Base-by-base conservation (phyloP, 2,888 invertebrate species). In the Aphidoletes aphidimyza region DNA sequence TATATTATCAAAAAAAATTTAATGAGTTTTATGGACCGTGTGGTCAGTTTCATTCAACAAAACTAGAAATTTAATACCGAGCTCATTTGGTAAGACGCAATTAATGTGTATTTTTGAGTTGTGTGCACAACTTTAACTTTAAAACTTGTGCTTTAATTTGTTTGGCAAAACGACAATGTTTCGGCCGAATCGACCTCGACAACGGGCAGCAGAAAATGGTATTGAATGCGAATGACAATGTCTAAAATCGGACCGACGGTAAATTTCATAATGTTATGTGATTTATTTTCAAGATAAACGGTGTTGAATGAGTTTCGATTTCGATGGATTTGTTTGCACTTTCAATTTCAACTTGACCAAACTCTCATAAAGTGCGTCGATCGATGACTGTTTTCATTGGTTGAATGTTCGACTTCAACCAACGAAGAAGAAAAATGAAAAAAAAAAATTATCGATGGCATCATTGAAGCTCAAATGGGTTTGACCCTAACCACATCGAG, bases 11-110 rank as follows among this genome's bases (percentile, higher is more conserved):
- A 54, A 39, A 8, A 37, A 81, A 81, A 37, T 39, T 81, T 37
- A 81, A 81, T 81, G 37, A 81, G 37, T 81, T 37, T 81, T 37
- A 37, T 81, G 81, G 17, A 37, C n/a, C 5, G n/a, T 81, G 22
- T 37, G 81, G 81, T n/a, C 81, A 81, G 36, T 81, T 81, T 37
- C 37, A 37, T 81, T 81, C 36, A 0, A 78, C 1, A 78, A 17
- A 54, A 54, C 54, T 54, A 26, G 54, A 54, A 54, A 54, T 54
- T 54, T 69, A 69, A 30, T n/a, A n/a, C 30, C 69, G 69, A 14
- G 30, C 1, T 30, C 69, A 69, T 30, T 30, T 69, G 69, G 2
- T 69, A 30, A 69, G 30, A 69, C 34, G 69, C 30, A 69, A 30
- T 69, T 69, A n/a, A 14, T 30, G 2, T 17, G 14, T 5, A 69